Evolutionary conservation across 2,797 vertebrate species (phyloP), one percentile per base, ranked within the genome.

Genomic region (Buphagus erythrorhynchus): DNA sequence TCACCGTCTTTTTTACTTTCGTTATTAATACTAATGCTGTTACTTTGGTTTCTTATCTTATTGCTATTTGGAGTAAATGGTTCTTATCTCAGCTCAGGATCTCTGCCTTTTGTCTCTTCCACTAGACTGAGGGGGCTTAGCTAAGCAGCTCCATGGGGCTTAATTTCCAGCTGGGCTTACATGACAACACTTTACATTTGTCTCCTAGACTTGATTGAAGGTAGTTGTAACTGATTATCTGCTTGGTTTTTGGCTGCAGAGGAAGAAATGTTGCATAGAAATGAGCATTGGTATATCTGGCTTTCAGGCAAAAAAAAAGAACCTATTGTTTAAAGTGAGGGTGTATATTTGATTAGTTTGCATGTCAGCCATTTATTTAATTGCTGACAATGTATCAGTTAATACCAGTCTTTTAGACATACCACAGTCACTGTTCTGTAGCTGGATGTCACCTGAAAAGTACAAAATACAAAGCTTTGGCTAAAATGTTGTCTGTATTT

Each of bases 321-420:
- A 43, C 20, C 16, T 80, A 21, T 29, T 81, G 12, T 25, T 54
- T 66, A 35, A 69, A 84, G 46, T 24, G 14, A 79, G 38, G 33
- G 29, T 76, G 6, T 72, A 7, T 49, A 67, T 93, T 67, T 84
- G 29, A 80, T 86, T 91, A 51, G n/a, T 69, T 96, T 82, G 51
- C 20, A 87, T 51, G 33, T 84, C 80, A 95, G 78, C 33, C 91
- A 77, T 20, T 81, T 88, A 87, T 79, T 95, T 85, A 14, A 13
- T 94, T 54, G 46, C 80, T 95, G 91, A 91, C 26, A 92, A 91
- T 86, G 24, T 57, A 92, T 57, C 52, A 62, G 38, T 71, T 86
- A 92, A 86, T 74, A 62, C 18, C 66, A 35, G 73, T 76, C 62
- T 89, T 65, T 73, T 31, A 67, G 74, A 61, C 12, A 93, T 81